Evolutionary conservation across 1,140 invertebrate species (phyloP), one percentile per base, ranked within the genome.

Genomic region (Drosophila erecta): DNA sequence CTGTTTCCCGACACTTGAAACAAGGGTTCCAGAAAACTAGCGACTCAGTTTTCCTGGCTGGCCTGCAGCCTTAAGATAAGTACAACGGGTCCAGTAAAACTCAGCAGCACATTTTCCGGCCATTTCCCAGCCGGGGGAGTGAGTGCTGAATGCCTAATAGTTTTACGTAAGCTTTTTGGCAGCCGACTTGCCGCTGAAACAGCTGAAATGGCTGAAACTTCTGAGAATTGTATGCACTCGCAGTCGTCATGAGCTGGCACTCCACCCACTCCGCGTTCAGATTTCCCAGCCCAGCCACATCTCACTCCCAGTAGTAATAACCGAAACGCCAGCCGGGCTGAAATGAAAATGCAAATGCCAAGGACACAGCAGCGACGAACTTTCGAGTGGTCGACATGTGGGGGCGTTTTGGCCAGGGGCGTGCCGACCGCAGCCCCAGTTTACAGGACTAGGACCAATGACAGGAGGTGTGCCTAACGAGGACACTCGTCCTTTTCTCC

Each of bases 291-390:
- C 33, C 1, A 17, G 17, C 17, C 17, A 17, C 17, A 17, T 24
- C 22, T 4, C 22, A 24, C 24, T 57, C 51, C 43, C 67, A 49
- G 65, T 70, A 22, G 65, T 71, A 83, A 84, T 83, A 83, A 66
- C 75, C 73, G 60, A 77, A 81, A 73, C 73, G 79, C 67, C 81
- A 67, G 67, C 53, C 47, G 61, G 46, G 55, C 64, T 79, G 43
- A 79, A 79, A 69, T 61, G 69, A 79, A 83, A 83, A 70, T 71
- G 67, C 67, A 71, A 71, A 71, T 83, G 75, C 80, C 79, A 83
- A 83, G 79, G 79, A 74, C 80, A 85, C 49, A 65, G 47, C 76
- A 84, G 55, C 64, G 76, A 43, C 84, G 80, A 84, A 84, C 80
- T 79, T 64, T 71, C 70, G 47, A 73, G 30, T 61, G 67, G 76